phyloP scores from a whole-genome alignment of 2,888 invertebrate genomes.

The Nebria brevicollis region DNA sequence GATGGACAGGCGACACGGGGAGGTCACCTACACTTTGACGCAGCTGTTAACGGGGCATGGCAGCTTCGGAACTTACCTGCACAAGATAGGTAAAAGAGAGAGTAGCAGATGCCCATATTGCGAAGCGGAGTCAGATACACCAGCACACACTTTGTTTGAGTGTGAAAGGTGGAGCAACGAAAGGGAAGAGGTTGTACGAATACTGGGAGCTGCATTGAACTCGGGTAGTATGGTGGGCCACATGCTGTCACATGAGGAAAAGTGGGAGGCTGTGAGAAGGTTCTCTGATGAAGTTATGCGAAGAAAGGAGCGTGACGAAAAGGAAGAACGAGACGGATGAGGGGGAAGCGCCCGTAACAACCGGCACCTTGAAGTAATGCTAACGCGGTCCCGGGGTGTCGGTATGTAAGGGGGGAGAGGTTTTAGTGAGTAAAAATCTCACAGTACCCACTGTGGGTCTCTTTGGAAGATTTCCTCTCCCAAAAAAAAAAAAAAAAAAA shows the following conservation, averaged over 20 bases:
- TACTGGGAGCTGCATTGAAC: background rate
- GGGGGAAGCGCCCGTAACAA: background rate
- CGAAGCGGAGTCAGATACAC: slow-evolving; percentile 20
- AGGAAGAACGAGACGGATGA: background rate
- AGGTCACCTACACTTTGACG: slow-evolving; percentile 43
- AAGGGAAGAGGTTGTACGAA: background rate
- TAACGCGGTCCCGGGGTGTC: slow-evolving; percentile 3
- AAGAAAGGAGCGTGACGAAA: background rate
- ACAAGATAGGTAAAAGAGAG: slow-evolving; percentile 44
- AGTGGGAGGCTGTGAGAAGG: slow-evolving; percentile 10
- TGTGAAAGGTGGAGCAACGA: slow-evolving; percentile 39
- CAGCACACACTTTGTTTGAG: slow-evolving; percentile 46
- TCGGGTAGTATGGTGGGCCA: background rate
- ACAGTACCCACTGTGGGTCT: too few relatives aligned
- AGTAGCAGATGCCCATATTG: slow-evolving; percentile 41
- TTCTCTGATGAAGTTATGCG: background rate
- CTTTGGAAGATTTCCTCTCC: too few relatives aligned
- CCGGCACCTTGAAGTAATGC: slow-evolving; percentile 10
- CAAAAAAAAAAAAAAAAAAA: too few relatives aligned
- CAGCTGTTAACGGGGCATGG: slow-evolving; percentile 50
- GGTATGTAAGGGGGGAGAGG: background rate
- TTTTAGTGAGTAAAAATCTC: slow-evolving; percentile 26
- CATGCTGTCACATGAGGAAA: slow-evolving; percentile 15
- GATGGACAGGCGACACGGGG: slow-evolving; percentile 10
- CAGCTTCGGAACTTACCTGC: slow-evolving; percentile 46